phyloP scores from a whole-genome alignment of 1,140 invertebrate species.

The Brachystomella parvula region DNA sequence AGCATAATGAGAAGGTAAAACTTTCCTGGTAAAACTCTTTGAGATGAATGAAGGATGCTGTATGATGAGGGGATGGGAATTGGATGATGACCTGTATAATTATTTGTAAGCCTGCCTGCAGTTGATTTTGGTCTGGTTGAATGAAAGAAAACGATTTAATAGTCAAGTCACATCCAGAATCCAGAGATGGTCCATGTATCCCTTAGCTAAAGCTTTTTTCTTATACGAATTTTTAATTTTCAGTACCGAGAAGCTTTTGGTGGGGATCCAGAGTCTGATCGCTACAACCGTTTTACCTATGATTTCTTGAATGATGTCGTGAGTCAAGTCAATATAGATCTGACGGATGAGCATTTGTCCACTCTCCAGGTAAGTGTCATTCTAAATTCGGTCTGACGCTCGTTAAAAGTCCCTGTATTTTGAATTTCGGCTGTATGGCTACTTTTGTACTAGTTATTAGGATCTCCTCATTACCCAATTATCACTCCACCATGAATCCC shows the following conservation, averaged over 20 bases:
- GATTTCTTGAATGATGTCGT: conserved; percentile 51
- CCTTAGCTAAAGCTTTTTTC: not conserved
- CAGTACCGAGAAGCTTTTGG: conserved; percentile 51
- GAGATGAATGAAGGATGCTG: too few species aligned
- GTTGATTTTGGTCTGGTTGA: not conserved
- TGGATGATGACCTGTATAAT: not conserved
- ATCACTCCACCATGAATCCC: conserved; percentile 1
- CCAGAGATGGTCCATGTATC: not conserved
- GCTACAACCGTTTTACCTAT: conserved; percentile 47
- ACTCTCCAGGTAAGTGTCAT: not conserved
- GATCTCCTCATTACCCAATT: not conserved
- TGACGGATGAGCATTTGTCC: conserved; percentile 12
- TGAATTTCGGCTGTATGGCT: not conserved
- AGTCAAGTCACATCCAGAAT: not conserved
- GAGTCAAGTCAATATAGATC: conserved; percentile 47
- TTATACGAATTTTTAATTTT: conserved; percentile 37
- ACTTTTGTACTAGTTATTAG: not conserved
- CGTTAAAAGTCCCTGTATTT: not conserved
- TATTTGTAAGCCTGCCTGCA: not conserved
- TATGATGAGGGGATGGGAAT: not conserved
- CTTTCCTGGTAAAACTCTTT: too few species aligned
- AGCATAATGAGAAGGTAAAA: too few species aligned
- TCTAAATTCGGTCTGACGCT: not conserved
- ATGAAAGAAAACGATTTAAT: not conserved
- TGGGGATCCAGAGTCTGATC: conserved; percentile 42